Base-by-base conservation (phyloP, 2,797 vertebrate species). In the Buphagus erythrorhynchus region DNA sequence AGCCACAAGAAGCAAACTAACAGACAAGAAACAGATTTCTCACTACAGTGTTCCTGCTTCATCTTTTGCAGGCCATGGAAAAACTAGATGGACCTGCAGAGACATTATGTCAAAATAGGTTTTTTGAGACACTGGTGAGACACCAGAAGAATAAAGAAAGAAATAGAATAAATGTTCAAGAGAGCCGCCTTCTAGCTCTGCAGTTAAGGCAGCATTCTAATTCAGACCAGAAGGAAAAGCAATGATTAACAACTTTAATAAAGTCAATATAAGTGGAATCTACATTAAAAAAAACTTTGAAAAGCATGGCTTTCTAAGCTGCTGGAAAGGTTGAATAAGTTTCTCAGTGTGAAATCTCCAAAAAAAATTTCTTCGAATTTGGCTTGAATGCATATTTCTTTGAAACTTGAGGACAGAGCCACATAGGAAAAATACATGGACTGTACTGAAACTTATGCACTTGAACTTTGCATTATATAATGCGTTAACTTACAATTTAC, bases 231-330 rank as follows among this genome's bases (percentile, higher is more conserved):
- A 92, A 91, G 33, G 72, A 88, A 95, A 93, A 93, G 40, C 24
- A 72, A 91, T 68, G 78, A 92, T 94, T 91, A 96, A 91, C 86
- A 96, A 89, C 84, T 92, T 92, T 65, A 93, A 77, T 90, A 95
- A 93, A 49, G 57, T 80, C 57, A 65, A 51, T 74, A 40, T 55
- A 92, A 93, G 43, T 66, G 62, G 54, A 96, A 78, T 46, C 62
- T 73, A 67, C 52, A 84, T 55, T 7, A 45, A 69, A 71, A 86
- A 90, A 88, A 87, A 75, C 42, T 51, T 92, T 25, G 48, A 82
- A 94, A 91, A 89, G 54, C 63, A 78, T 15, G 31, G 72, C 68
- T 83, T 87, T 95, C 78, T 93, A 83, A 88, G 73, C 46, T 77
- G 65, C 61, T 92, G 89, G 91, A 96, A 96, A 97, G 68, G 84